A percentile compares a stretch with the other conserved stretches of the same genome.
These are phyloP conservation scores for Bufo bufo DNA, from an alignment of 2,113 vertebrate species.

Conservation along the genomic window DNA sequence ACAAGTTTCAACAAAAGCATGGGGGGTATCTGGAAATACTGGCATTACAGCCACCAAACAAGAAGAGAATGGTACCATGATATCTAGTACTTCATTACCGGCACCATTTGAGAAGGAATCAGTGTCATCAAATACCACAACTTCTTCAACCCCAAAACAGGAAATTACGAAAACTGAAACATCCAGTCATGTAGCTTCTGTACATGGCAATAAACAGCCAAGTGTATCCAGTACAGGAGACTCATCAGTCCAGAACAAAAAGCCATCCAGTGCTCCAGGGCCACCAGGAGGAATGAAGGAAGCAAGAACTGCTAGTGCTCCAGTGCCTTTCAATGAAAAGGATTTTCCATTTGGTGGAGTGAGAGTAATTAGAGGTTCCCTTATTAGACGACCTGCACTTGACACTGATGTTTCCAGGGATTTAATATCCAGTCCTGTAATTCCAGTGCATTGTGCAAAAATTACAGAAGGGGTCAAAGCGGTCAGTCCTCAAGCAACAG, in stretches of 20 bases:
- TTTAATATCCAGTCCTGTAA: constrained; percentile 11
- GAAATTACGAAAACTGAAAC: not conserved
- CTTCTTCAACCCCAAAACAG: not conserved
- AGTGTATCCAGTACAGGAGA: not conserved
- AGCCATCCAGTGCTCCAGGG: not conserved
- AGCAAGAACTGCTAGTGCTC: constrained; percentile 22
- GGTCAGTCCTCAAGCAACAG: constrained; percentile 13
- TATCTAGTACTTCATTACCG: constrained; percentile 16
- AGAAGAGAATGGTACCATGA: not conserved
- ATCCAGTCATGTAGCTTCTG: not conserved
- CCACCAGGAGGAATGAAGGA: constrained; percentile 22
- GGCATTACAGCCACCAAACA: not conserved
- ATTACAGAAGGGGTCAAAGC: constrained; percentile 35
- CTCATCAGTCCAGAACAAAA: not conserved
- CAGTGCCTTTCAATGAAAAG: constrained; percentile 22
- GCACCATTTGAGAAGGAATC: not conserved
- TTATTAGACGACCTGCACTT: constrained; percentile 50
- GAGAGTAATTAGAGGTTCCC: constrained; percentile 50
- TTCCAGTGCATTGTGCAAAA: constrained; percentile 30
- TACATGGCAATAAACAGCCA: not conserved
- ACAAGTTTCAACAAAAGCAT: not conserved
- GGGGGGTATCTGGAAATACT: not conserved
- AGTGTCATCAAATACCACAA: not conserved
- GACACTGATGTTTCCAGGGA: constrained; percentile 52
- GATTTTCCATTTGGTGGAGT: constrained; percentile 38